Evolutionary conservation across 2,797 vertebrate species (phyloP).

Genomic region (Micropoecilia bifurca): DNA sequence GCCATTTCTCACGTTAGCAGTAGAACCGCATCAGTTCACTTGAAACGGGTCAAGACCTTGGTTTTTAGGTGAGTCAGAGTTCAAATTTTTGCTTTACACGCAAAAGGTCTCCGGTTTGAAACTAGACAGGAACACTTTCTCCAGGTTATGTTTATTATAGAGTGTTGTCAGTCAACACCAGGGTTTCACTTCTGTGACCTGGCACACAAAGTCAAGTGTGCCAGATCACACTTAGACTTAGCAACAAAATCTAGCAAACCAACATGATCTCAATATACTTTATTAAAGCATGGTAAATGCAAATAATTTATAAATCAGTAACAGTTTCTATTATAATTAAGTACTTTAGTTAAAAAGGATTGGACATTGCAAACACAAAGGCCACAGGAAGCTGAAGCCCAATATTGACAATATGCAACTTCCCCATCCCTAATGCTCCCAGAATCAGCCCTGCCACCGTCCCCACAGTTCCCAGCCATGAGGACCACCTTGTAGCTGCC

Average conservation of each 20-base stretch:
- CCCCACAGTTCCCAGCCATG: conserved; percentile 55
- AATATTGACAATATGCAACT: conserved; percentile 65
- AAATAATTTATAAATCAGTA: background rate
- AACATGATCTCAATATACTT: background rate
- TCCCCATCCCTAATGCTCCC: conserved; percentile 55
- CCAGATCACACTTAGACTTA: too few species aligned
- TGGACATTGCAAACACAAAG: conserved; percentile 68
- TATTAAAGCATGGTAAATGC: background rate
- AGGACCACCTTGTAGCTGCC: conserved; percentile 44
- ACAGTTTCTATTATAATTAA: background rate
- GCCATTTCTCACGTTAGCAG: too few species aligned
- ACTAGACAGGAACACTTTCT: too few species aligned
- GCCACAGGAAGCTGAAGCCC: conserved; percentile 66
- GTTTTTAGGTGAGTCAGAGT: too few species aligned
- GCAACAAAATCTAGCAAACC: background rate
- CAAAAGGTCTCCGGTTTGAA: too few species aligned
- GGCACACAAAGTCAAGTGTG: background rate
- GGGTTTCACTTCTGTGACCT: too few species aligned
- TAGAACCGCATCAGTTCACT: too few species aligned
- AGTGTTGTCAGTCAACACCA: too few species aligned
- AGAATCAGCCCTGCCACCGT: conserved; percentile 55
- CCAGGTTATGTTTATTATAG: too few species aligned
- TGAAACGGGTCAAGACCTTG: too few species aligned
- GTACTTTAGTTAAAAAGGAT: conserved; percentile 40
- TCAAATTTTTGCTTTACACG: too few species aligned